Percentiles rank a stretch among this genome's conserved stretches.
Conservation (phyloP, 23 tunicate species). For the Corella eumyota region DNA sequence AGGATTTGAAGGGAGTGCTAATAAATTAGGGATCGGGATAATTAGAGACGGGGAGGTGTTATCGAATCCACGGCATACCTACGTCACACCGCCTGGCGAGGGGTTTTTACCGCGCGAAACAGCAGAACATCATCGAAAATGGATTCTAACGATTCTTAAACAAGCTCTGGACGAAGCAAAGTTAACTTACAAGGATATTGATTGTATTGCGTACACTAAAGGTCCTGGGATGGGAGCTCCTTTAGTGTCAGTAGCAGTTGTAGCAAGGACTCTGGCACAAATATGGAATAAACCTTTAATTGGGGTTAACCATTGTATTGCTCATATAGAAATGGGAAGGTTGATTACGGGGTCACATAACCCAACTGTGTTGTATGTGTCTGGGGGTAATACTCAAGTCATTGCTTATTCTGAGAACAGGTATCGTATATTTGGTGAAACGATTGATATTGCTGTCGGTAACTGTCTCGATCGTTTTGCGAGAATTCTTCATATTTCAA, state of each 20-base stretch:
- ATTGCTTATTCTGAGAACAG: constrained; percentile 90
- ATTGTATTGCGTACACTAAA: constrained; percentile 84
- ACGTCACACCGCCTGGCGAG: constrained; percentile 85
- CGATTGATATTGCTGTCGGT: constrained; percentile 97
- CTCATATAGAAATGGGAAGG: constrained; percentile 99
- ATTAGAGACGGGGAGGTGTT: constrained; percentile 83
- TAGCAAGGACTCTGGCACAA: constrained; percentile 92
- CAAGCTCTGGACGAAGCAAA: constrained; percentile 71
- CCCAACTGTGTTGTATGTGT: constrained; percentile 92
- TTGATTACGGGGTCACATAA: constrained; percentile 73
- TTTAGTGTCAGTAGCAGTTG: constrained; percentile 84
- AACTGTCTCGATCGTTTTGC: constrained; percentile 99
- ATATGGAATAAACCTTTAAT: constrained; percentile 89
- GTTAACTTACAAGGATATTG: constrained; percentile 45
- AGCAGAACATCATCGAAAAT: constrained; percentile 77
- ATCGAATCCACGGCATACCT: constrained; percentile 92
- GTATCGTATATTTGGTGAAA: constrained; percentile 98
- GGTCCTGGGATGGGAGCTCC: constrained; percentile 99
- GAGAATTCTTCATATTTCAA: constrained; percentile 75
- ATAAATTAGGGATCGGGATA: constrained; percentile 95
- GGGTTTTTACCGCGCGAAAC: constrained; percentile 92
- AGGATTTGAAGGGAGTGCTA: constrained; percentile 97
- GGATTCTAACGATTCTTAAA: constrained; percentile 37
- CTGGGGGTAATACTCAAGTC: constrained; percentile 99
- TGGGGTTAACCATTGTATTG: constrained; percentile 98